Evolutionary conservation across 2,888 invertebrate species (phyloP), one percentile per base, ranked within the genome.

Genomic region (Homarus gammarus): DNA sequence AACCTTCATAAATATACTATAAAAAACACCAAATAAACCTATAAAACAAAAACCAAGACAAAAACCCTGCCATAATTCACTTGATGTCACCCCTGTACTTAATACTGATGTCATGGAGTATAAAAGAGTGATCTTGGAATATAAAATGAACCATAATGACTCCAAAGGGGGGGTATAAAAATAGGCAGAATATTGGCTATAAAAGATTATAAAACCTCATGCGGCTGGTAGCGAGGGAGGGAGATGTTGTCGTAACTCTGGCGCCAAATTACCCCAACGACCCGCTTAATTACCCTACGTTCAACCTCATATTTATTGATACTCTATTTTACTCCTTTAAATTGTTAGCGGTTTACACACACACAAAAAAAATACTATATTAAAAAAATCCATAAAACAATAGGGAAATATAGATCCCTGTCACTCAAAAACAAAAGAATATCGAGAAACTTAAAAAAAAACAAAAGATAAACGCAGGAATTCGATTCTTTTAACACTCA

Each of bases 231-330:
- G 64, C 64, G 18, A 27, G 64, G 64, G 27, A 6, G 64, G 64
- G 64, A 64, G 27, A 27, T n/a, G 10, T 3, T 27, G 64, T 64
- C 64, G 64, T 64, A 64, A 64, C 64, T 64, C 10, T 10, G 64
- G 27, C 64, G 64, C 64, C 64, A 64, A 64, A 64, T 64, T 64
- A 64, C 27, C 64, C 56, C 64, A 64, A 64, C 64, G 64, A 64
- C 64, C 27, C 3, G 27, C 64, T 64, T 64, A 64, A 64, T 64
- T 64, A 64, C 27, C 64, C 27, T 1, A 10, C 64, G 64, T 27
- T 64, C 64, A 64, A 0, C 1, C 27, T 27, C 27, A n/a, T 64
- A 64, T 64, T 64, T 64, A 64, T 64, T 64, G 64, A 64, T 64
- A 64, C 64, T 64, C 27, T 27, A 27, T 64, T 44, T 44, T 12